Percentiles rank a stretch among this genome's conserved stretches.
These are phyloP conservation scores for Oncorhynchus mykiss DNA, from an alignment of 2,113 vertebrate genomes.

Conservation along the genomic window DNA sequence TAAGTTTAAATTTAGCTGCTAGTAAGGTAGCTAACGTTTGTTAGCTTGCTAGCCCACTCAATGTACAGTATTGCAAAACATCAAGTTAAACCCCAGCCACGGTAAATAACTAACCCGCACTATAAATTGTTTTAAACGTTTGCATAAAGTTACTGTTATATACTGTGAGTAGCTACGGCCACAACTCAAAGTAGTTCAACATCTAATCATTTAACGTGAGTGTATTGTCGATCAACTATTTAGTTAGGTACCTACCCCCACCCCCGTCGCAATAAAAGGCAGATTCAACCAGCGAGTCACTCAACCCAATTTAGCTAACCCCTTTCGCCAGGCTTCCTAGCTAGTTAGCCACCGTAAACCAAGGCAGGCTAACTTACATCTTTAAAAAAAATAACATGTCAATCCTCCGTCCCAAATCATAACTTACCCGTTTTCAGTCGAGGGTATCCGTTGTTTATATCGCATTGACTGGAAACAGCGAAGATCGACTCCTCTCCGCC, in stretches of 20 bases:
- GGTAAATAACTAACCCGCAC: no score
- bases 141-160: no score
- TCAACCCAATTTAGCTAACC: background rate
- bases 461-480: constrained; percentile 76
- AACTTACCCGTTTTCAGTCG: constrained; percentile 75
- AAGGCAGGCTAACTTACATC: background rate
- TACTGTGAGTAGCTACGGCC: no score
- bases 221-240: no score
- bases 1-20: background rate
- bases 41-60: no score
- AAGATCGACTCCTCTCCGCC: constrained; percentile 60
- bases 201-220: no score
- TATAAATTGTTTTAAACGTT: no score
- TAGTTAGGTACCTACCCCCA: background rate
- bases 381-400: background rate
- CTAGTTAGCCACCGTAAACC: background rate
- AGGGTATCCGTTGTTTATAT: constrained; percentile 71
- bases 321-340: background rate
- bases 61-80: no score
- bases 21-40: no score
- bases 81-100: no score
- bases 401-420: background rate
- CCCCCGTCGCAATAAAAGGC: background rate
- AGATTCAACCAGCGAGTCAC: background rate
- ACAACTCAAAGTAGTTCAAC: no score